Conservation (phyloP, 2,797 vertebrate species). For the Acridotheres tristis region DNA sequence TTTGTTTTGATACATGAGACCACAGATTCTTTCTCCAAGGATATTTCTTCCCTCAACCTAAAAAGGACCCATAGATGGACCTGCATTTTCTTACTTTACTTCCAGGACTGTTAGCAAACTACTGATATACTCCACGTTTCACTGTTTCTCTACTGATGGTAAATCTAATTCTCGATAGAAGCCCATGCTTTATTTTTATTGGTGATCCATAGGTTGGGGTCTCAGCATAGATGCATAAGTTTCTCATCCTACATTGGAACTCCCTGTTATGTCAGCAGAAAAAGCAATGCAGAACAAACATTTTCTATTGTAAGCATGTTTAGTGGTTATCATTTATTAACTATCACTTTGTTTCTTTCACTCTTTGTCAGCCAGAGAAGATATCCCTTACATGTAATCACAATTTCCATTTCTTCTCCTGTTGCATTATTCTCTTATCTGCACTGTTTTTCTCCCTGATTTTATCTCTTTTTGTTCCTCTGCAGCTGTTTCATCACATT, state of each 20-base stretch:
- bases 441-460: rapidly evolving
- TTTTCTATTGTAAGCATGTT: neutral
- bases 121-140: neutral
- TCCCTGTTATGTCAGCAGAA: neutral
- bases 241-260: neutral
- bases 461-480: neutral
- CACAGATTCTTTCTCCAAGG: neutral
- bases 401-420: neutral
- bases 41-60: neutral
- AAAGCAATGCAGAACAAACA: neutral
- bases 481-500: neutral
- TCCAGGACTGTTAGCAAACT: neutral
- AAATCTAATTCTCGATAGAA: neutral
- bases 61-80: neutral
- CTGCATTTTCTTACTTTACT: neutral
- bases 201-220: neutral
- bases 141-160: neutral
- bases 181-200: neutral
- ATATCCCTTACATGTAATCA: neutral
- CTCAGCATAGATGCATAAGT: rapidly evolving
- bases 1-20: neutral
- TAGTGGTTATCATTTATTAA: neutral
- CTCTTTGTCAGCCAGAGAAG: neutral
- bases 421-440: neutral
- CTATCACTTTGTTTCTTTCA: neutral